Evolutionary conservation across 1,140 invertebrate species (phyloP).

Genomic region (Drosophila nigrodunni): DNA sequence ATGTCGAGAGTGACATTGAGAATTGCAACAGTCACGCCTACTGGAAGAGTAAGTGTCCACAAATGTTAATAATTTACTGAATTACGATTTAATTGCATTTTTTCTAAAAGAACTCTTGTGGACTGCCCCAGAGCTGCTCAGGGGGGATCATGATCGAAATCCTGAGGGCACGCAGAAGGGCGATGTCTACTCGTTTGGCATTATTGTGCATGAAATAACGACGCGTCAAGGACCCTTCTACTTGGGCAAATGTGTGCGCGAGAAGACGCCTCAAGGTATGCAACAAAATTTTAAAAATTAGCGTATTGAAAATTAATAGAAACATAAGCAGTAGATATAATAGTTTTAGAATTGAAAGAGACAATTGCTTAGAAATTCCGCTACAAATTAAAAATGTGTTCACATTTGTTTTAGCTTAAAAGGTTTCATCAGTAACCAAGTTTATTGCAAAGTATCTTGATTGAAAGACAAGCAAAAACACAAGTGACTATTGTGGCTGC

Average conservation of each 20-base stretch:
- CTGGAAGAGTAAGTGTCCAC: slow-evolving; percentile 86
- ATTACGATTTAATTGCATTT: slow-evolving; percentile 14
- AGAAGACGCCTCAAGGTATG: slow-evolving; percentile 90
- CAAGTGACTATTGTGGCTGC: too few relatives aligned
- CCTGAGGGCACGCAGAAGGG: slow-evolving; percentile 94
- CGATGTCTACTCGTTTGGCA: slow-evolving; percentile 97
- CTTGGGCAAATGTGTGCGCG: slow-evolving; percentile 86
- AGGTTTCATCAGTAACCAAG: too few relatives aligned
- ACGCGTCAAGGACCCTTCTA: slow-evolving; percentile 95
- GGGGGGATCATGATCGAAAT: slow-evolving; percentile 87
- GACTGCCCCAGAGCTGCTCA: slow-evolving; percentile 96
- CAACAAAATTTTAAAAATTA: slow-evolving; percentile 40
- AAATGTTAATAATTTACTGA: neutral
- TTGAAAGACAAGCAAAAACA: too few relatives aligned
- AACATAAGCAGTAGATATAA: too few relatives aligned
- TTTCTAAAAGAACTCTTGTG: slow-evolving; percentile 90
- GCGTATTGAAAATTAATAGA: too few relatives aligned
- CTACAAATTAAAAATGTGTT: too few relatives aligned
- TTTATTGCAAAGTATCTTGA: too few relatives aligned
- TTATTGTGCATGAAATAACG: slow-evolving; percentile 97
- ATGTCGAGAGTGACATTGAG: slow-evolving; percentile 85
- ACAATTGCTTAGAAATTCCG: too few relatives aligned
- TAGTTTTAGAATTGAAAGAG: too few relatives aligned
- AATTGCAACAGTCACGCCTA: slow-evolving; percentile 86
- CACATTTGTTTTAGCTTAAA: too few relatives aligned